Base-by-base conservation (phyloP, 2,113 vertebrate genomes). In the Spermophilus dauricus region DNA sequence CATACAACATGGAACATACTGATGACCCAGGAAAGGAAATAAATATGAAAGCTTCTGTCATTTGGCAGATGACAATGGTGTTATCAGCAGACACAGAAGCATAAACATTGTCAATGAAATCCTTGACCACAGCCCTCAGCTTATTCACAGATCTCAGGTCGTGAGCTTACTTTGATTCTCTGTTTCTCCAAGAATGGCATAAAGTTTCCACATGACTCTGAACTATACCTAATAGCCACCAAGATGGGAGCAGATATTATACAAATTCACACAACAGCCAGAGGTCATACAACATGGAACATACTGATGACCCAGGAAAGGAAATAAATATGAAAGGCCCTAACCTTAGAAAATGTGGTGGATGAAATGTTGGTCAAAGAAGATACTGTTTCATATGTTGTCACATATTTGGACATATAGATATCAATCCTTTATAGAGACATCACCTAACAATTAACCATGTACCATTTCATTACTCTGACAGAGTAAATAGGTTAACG, bases 241-340 rank as follows among this genome's bases (percentile, higher is more conserved):
- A 42, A 56, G 28, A 88, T 20, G 90, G 73, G 45, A 39, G 34
- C 22, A 91, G 45, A 83, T 70, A 42, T 72, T 8, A 42, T 20
- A 45, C 20, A 69, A 2, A 39, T 56, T 13, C 65, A 53, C 30
- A 30, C 48, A 84, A 73, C 0, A 28, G 30, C 11, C 65, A 51
- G 8, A 48, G 32, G 9, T 22, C 2, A 32, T 37, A 18, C 12
- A 42, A 77, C 20, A 24, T 6, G 4, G 83, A 11, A 30, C 0
- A 2, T 10, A 3, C 18, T 42, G 16, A 32, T 58, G 22, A 14
- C 22, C 13, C 8, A 30, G 9, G 32, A 61, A 1, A 28, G 10
- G 14, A 73, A 16, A n/a, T 6, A 65, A 4, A 2, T 26, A 3
- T 4, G 12, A 48, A 7, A 70, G 12, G 1, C 17, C 4, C 22